phyloP scores from a whole-genome alignment of 2,113 vertebrate species.

The Tetrax tetrax region DNA sequence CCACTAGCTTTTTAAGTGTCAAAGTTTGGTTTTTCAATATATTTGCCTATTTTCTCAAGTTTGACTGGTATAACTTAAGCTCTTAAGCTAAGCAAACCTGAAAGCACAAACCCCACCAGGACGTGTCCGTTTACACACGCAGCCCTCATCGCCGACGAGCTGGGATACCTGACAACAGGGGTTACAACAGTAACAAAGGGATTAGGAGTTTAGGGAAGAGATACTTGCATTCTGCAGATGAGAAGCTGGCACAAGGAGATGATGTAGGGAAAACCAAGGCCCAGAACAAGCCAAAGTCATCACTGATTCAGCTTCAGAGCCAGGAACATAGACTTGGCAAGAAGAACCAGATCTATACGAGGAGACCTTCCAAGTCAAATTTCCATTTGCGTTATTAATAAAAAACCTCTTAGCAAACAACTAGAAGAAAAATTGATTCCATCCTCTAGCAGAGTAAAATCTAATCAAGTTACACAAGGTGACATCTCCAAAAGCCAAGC shows the following conservation, averaged over 20 bases:
- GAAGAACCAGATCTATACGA: neutral
- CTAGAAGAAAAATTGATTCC: conserved; percentile 45
- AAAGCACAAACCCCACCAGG: neutral
- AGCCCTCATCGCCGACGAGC: fast-evolving
- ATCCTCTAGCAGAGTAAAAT: neutral
- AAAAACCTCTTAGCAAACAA: conserved; percentile 53
- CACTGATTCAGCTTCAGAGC: neutral
- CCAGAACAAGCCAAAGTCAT: neutral
- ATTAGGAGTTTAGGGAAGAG: neutral
- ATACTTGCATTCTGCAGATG: neutral
- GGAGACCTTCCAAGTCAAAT: conserved; percentile 6
- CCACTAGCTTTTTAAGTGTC: neutral
- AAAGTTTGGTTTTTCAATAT: fast-evolving
- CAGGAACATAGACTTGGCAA: conserved; percentile 38
- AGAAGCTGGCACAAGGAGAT: neutral
- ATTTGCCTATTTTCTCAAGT: fast-evolving
- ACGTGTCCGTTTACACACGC: fast-evolving
- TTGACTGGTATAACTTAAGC: neutral
- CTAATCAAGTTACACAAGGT: conserved; percentile 59
- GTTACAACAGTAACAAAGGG: fast-evolving
- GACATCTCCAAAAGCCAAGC: conserved; percentile 31
- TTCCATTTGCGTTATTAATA: conserved; percentile 67
- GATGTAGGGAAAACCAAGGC: neutral
- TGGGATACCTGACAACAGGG: neutral
- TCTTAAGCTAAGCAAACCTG: neutral